Percentiles rank a stretch among this genome's conserved stretches.
These are phyloP conservation scores for Gastrophysa polygoni DNA, from an alignment of 2,888 invertebrate genomes.

Conservation along the genomic window DNA sequence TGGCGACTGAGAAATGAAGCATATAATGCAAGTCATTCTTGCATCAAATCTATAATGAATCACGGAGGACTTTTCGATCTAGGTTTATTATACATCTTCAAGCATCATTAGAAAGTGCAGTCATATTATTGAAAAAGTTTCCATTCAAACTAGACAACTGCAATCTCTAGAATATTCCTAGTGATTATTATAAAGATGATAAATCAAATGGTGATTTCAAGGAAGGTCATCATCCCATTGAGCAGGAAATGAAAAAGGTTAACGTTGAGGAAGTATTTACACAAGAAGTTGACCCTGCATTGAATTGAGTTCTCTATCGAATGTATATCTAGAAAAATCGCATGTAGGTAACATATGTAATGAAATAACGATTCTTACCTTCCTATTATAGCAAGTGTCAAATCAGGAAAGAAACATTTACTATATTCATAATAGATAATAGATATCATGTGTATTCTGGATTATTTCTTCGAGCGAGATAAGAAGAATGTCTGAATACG, in stretches of 20 bases:
- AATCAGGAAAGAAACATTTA: too few species aligned
- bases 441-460: too few species aligned
- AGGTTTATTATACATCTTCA: neutral
- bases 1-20: neutral
- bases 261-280: conserved; percentile 1
- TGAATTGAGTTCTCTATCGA: neutral
- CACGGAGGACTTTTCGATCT: neutral
- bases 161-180: too few species aligned
- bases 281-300: conserved; percentile 9
- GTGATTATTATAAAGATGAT: too few species aligned
- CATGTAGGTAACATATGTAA: neutral
- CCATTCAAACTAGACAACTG: too few species aligned
- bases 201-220: too few species aligned
- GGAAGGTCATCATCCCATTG: conserved; percentile 14
- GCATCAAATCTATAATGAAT: neutral
- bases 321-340: neutral
- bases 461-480: too few species aligned
- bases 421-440: too few species aligned
- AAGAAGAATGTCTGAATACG: neutral
- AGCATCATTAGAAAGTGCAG: neutral
- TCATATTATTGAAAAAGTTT: neutral
- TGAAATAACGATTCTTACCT: too few species aligned
- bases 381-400: too few species aligned
- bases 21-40: too few species aligned
- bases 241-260: conserved; percentile 10